A percentile compares a stretch with the other conserved stretches of the same genome.
Evolutionary conservation across 2,888 invertebrate genomes (phyloP).

Genomic region (Drosophila hamatofila): DNA sequence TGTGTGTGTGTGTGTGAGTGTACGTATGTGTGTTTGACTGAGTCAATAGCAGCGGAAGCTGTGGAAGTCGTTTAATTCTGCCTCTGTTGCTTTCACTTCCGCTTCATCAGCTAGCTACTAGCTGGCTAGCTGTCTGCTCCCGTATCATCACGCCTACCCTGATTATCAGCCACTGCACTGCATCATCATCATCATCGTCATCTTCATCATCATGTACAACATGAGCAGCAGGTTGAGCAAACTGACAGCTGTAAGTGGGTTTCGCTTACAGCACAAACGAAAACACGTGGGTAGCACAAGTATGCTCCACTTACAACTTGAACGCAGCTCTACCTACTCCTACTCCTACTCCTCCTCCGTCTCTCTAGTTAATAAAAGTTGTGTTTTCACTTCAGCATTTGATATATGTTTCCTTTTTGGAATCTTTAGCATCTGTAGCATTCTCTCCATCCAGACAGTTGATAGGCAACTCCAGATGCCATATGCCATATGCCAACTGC

Average conservation of each 20-base stretch:
- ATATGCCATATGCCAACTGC: conserved; percentile 6
- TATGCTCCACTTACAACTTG: conserved; percentile 45
- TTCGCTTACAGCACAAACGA: conserved; percentile 48
- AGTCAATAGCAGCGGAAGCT: conserved; percentile 19
- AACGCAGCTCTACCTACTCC: not conserved
- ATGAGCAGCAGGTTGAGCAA: conserved; percentile 34
- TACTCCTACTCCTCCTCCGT: not conserved
- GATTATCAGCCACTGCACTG: conserved; percentile 24
- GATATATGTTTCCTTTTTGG: conserved; percentile 47
- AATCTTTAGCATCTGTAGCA: conserved; percentile 16
- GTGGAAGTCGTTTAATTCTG: conserved; percentile 61
- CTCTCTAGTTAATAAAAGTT: conserved; percentile 7
- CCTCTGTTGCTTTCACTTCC: conserved; percentile 73
- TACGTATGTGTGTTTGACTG: conserved; percentile 8
- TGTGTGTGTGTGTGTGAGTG: conserved; percentile 5
- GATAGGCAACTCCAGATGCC: conserved; percentile 15
- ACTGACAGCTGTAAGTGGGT: conserved; percentile 57
- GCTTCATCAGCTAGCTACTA: conserved; percentile 64
- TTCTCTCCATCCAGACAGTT: conserved; percentile 27
- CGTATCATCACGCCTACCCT: conserved; percentile 47
- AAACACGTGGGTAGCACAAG: conserved; percentile 51
- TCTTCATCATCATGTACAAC: conserved; percentile 23
- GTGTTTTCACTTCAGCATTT: conserved; percentile 48
- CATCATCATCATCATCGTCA: conserved; percentile 22
- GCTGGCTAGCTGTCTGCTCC: conserved; percentile 36